Evolutionary conservation across 1,140 invertebrate species (phyloP).

Genomic region (Hormaphis cornu): DNA sequence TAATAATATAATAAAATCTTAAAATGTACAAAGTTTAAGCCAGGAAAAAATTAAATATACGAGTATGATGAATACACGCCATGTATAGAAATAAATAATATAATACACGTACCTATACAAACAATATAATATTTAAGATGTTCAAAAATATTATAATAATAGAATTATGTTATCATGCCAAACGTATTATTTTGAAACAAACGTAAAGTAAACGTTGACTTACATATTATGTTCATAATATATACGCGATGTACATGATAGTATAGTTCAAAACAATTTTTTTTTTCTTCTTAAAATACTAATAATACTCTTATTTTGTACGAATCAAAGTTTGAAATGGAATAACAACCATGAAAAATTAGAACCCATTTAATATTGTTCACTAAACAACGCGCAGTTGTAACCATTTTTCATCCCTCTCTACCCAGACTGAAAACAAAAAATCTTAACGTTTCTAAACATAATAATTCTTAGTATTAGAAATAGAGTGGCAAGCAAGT

Average conservation of each 20-base stretch:
- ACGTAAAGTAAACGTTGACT: neutral
- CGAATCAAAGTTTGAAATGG: neutral
- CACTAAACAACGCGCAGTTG: no score
- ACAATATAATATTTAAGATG: slow-evolving; percentile 8
- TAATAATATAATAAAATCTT: slow-evolving; percentile 28
- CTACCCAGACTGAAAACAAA: no score
- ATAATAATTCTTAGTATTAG: no score
- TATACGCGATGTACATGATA: neutral
- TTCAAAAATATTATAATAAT: slow-evolving; percentile 7
- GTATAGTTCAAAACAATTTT: neutral
- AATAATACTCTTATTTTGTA: slow-evolving; percentile 25
- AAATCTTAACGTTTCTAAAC: no score
- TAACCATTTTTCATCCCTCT: no score
- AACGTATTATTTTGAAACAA: neutral
- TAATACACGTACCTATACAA: slow-evolving; percentile 24
- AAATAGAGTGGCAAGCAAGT: no score
- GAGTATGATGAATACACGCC: slow-evolving; percentile 5
- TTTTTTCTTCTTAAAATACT: slow-evolving; percentile 14
- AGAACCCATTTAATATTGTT: no score
- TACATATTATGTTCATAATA: neutral
- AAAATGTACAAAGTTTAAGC: slow-evolving; percentile 32
- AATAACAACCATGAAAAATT: no score
- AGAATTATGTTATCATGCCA: neutral
- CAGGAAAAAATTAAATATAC: slow-evolving; percentile 9
- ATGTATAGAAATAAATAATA: slow-evolving; percentile 12